A percentile compares a stretch with the other conserved stretches of the same genome.
Conservation (phyloP, 2,113 vertebrate species). For the Epinephelus moara region DNA sequence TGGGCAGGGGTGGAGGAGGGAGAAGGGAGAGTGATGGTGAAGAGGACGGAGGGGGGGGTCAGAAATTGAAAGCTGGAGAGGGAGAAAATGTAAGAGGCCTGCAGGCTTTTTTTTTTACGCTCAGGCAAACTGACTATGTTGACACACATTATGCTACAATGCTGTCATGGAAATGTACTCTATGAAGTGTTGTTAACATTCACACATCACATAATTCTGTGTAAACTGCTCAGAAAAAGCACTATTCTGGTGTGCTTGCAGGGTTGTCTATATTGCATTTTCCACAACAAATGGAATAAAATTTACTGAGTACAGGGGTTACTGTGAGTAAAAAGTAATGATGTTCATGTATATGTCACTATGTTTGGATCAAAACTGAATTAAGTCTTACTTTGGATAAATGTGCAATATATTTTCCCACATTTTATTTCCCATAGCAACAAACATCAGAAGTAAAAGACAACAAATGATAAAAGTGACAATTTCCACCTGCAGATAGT, state of each 20-base stretch:
- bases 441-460: not conserved
- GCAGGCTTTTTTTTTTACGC: constrained; percentile 51
- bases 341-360: not conserved
- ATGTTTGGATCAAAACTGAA: not conserved
- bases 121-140: constrained; percentile 70
- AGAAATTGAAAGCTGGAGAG: constrained; percentile 73
- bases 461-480: not conserved
- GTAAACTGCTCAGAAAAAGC: constrained; percentile 48
- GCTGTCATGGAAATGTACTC: constrained; percentile 68
- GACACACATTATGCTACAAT: constrained; percentile 76
- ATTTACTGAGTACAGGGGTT: not conserved
- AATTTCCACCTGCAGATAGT: not conserved
- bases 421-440: not conserved
- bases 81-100: constrained; percentile 66
- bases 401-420: not conserved
- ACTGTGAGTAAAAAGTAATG: not conserved
- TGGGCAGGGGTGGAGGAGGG: constrained; percentile 47
- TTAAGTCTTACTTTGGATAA: not conserved
- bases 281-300: constrained; percentile 13
- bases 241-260: constrained; percentile 17
- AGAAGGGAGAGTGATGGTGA: constrained; percentile 66
- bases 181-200: constrained; percentile 70
- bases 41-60: constrained; percentile 52
- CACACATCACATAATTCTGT: constrained; percentile 60
- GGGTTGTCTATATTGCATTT: constrained; percentile 11